phyloP scores from a whole-genome alignment of 64 coral and sea anemone species.

The Trachythela sp. region DNA sequence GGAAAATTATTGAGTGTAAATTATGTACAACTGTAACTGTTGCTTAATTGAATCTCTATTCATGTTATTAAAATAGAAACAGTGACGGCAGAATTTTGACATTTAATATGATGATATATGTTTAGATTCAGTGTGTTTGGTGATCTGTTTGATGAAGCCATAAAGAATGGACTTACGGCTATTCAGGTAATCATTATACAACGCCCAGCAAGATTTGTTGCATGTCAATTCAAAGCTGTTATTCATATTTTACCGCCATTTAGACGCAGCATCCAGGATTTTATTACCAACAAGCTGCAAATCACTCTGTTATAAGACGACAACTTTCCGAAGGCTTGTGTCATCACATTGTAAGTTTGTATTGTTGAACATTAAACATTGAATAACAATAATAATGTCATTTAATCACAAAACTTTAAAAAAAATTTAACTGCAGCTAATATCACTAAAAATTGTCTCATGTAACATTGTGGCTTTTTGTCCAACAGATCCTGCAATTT shows the following conservation, averaged over 20 bases:
- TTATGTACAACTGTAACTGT: no score
- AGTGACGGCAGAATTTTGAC: no score
- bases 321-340: conserved; percentile 91
- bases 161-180: conserved; percentile 91
- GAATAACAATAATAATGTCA: no score
- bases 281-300: conserved; percentile 98
- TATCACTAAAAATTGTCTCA: no score
- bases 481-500: no score
- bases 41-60: no score
- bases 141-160: conserved; percentile 97
- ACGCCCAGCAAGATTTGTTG: not conserved
- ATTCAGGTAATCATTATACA: conserved; percentile 56
- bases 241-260: not conserved
- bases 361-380: not conserved
- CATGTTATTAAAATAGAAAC: no score
- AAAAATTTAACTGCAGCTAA: no score
- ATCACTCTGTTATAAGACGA: conserved; percentile 86
- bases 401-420: no score
- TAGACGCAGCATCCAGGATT: conserved; percentile 99
- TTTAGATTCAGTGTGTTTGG: conserved; percentile 97
- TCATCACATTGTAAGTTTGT: conserved; percentile 57
- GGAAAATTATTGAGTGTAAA: no score
- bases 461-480: no score
- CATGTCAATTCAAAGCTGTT: not conserved
- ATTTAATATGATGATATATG: not conserved